These are phyloP conservation scores for Hetaerina americana DNA, from an alignment of 1,140 invertebrate species.

Conservation along the genomic window DNA sequence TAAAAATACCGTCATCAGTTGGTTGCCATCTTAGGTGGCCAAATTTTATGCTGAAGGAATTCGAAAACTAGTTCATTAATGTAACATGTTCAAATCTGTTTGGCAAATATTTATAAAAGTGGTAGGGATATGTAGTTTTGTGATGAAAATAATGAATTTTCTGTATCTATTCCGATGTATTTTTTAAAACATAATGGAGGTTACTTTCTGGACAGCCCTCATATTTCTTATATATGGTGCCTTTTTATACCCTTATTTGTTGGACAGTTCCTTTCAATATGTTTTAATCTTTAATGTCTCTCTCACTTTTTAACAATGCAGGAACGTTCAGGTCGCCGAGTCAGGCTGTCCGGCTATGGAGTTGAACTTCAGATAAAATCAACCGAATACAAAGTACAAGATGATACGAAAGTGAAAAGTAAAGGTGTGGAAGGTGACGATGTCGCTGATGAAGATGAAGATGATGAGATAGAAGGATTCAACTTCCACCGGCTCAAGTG, in stretches of 20 bases:
- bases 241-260: conserved; percentile 3
- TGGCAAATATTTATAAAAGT: too few relatives aligned
- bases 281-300: conserved; percentile 11
- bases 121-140: too few relatives aligned
- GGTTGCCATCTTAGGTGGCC: too few relatives aligned
- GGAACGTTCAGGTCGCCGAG: conserved; percentile 41
- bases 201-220: too few relatives aligned
- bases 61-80: too few relatives aligned
- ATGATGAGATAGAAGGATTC: conserved; percentile 72
- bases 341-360: conserved; percentile 89
- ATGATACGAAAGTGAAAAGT: conserved; percentile 69
- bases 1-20: too few relatives aligned
- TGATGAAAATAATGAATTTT: too few relatives aligned
- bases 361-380: conserved; percentile 98
- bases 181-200: too few relatives aligned
- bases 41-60: too few relatives aligned
- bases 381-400: conserved; percentile 98
- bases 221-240: conserved; percentile 9
- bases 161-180: too few relatives aligned
- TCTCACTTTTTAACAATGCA: conserved; percentile 23
- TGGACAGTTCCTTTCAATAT: conserved; percentile 8
- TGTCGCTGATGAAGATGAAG: conserved; percentile 40
- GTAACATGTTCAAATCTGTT: too few relatives aligned
- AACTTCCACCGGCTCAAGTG: conserved; percentile 71
- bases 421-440: conserved; percentile 36